Base-by-base conservation (phyloP, 2,113 vertebrate genomes). In the Phalacrocorax aristotelis region DNA sequence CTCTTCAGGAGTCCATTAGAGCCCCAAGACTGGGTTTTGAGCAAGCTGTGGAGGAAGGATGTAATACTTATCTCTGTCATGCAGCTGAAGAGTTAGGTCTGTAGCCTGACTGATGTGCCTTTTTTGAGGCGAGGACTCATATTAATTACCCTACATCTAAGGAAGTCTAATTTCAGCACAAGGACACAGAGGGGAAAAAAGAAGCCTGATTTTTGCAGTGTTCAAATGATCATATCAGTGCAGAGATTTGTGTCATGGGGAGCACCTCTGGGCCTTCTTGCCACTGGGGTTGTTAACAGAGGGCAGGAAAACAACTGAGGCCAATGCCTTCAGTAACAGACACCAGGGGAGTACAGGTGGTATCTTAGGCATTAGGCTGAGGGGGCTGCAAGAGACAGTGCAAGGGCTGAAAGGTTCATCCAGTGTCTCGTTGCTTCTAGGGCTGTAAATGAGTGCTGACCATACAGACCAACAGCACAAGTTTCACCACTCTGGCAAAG, bases 91-190 rank as follows among this genome's bases (percentile, higher is more conserved):
- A 81, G 71, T 77, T 58, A 96, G 61, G 29, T 90, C 38, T 94
- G 51, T 46, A 86, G 64, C 58, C 88, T 91, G 62, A 70, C 80
- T 78, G 38, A 62, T 95, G 76, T 93, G 52, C 49, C 75, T 83
- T 92, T 95, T 94, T 74, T 80, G 46, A 93, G 58, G 70, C 83
- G 85, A 95, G 88, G 55, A 94, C 93, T 94, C 79, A 34, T 66
- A 79, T 80, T 94, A 97, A 97, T 97, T 97, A 74, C 96, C 96
- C 96, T 96, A 97, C 90, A 96, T 97, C 83, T 83, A 78, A 86
- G 51, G 68, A 92, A 92, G 92, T 83, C 96, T 97, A 97, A 95
- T 96, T 97, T 97, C 79, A 92, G 68, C 60, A 90, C 95, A 97
- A 93, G 93, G 96, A 75, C 93, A 70, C 64, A 86, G 85, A 95